These are phyloP conservation scores for Sebastes variabilis DNA, from an alignment of 2,797 vertebrate species.

Conservation along the genomic window DNA sequence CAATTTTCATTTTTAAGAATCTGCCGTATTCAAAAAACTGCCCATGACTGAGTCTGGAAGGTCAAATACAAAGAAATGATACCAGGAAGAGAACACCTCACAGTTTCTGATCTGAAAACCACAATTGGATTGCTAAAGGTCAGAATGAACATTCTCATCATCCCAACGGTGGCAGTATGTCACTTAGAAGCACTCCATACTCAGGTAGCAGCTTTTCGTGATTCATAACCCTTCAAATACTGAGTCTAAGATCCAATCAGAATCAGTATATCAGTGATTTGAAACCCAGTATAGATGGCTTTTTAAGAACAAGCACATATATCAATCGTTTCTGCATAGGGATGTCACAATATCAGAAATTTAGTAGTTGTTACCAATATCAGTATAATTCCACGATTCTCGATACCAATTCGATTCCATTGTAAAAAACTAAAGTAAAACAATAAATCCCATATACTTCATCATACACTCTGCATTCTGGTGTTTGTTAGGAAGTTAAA, in stretches of 20 bases:
- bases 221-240: background rate
- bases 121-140: slow-evolving; percentile 46
- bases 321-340: background rate
- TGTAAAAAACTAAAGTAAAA: too few species aligned
- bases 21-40: background rate
- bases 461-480: too few species aligned
- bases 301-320: background rate
- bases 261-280: background rate
- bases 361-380: too few species aligned
- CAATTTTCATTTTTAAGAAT: background rate
- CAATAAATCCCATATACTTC: too few species aligned
- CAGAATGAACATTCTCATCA: slow-evolving; percentile 19
- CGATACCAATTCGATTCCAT: too few species aligned
- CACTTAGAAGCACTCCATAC: background rate
- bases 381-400: too few species aligned
- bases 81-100: background rate
- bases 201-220: background rate
- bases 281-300: background rate
- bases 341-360: too few species aligned
- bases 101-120: slow-evolving; percentile 25
- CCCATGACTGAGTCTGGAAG: slow-evolving; percentile 3
- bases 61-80: slow-evolving; percentile 16
- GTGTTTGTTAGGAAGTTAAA: too few species aligned
- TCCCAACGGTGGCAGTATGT: slow-evolving; percentile 12
- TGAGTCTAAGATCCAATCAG: background rate